Evolutionary conservation across 2,113 vertebrate species (phyloP).

Genomic region (Aplodontia rufa): DNA sequence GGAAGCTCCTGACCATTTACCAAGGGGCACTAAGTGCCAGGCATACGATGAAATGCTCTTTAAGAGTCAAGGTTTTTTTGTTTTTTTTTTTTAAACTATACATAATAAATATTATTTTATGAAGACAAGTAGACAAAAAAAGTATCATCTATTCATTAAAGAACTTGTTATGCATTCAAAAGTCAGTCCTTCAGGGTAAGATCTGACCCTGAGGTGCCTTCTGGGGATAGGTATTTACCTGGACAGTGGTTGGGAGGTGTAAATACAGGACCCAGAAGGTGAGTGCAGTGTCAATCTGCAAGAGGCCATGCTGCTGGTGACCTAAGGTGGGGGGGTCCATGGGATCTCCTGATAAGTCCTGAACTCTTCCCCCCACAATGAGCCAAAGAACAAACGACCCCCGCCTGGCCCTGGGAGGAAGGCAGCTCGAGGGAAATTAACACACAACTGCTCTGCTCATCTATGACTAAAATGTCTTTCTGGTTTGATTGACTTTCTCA

Average conservation of each 20-base stretch:
- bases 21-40: not conserved
- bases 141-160: not conserved
- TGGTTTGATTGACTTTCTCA: not conserved
- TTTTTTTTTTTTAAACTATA: too few species aligned
- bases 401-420: not conserved
- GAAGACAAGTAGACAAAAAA: not conserved
- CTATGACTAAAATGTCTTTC: not conserved
- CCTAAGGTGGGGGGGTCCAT: too few species aligned
- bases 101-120: not conserved
- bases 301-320: not conserved
- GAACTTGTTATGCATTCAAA: not conserved
- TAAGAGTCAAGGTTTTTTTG: not conserved
- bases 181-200: not conserved
- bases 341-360: not conserved
- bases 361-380: not conserved
- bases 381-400: not conserved
- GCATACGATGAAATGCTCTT: not conserved
- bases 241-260: fast-evolving
- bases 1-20: not conserved
- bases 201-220: not conserved
- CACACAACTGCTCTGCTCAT: not conserved
- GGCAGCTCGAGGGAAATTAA: not conserved
- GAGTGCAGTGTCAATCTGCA: not conserved
- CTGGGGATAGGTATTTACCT: not conserved
- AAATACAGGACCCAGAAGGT: not conserved